Base-by-base conservation (phyloP, 2,797 vertebrate species). In the Sarcoramphus papa region DNA sequence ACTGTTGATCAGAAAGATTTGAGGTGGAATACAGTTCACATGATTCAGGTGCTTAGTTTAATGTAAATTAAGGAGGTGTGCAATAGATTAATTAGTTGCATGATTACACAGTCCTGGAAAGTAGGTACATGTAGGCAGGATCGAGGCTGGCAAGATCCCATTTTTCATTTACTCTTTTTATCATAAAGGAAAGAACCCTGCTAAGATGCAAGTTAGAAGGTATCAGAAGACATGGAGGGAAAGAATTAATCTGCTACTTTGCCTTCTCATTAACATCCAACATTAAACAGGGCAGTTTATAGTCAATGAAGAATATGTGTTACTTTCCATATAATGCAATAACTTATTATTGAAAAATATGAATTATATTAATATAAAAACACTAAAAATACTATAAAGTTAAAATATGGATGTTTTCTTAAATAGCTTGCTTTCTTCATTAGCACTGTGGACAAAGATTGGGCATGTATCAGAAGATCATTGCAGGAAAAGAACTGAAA, bases 191-290 rank as follows among this genome's bases (percentile, higher is more conserved):
- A 73, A 84, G 41, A 94, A 86, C 8, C 22, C 9, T 51, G 56
- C 10, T 80, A 79, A 85, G 33, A 72, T 41, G 43, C 27, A 75
- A 53, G 88, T 25, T 11, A 81, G 70, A 82, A 84, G 11, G 48
- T 27, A 86, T 3, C 14, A 0, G 0, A 53, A 43, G 37, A 70
- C 22, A 15, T 0, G 0, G 23, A 78, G 18, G 23, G 10, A 80
- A 90, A 80, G 7, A 72, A n/a, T 30, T 60, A 64, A 60, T 74
- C 21, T 57, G 15, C 4, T 65, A 30, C 73, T 92, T 84, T 79
- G 12, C 10, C n/a, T 86, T 95, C 81, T 53, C 6, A 31, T 57
- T 79, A 73, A 60, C 7, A 75, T 2, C 64, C n/a, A 41, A 17
- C 22, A 72, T 67, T 67, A 88, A 77, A 80, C 13, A 43, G 22